Base-by-base conservation (phyloP, 2,888 invertebrate genomes). In the Watsonalla cultraria region DNA sequence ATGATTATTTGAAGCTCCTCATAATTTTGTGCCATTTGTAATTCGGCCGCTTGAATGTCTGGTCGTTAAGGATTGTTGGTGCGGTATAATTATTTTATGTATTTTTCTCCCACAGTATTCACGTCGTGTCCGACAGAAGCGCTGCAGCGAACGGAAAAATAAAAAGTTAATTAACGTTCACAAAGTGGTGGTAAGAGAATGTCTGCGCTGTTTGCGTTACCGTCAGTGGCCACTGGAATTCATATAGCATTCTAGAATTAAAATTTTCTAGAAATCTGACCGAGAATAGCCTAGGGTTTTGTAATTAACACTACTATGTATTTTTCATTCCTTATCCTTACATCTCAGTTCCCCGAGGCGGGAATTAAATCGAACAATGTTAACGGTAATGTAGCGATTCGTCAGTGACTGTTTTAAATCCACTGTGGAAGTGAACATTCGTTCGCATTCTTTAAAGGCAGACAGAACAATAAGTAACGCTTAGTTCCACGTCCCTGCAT, bases 1-100 rank as follows among this genome's bases (percentile, higher is more conserved):
- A 88, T 86, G 85, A 82, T 87, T 85, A 85, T 87, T 87, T 84
- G 80, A 84, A 86, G 80, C 80, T 78, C 70, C 80, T 80, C 82
- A 82, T 88, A 86, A 88, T 84, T 84, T 82, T 79, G 73, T 70
- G 72, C 77, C 80, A 78, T 85, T 86, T 74, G 80, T 82, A 80
- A 83, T 84, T 76, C 74, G 68, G 66, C 59, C 66, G 61, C 68
- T 68, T 64, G 65, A 78, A 78, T 74, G 78, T 73, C 76, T 76
- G 78, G 65, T 81, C 80, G 77, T 84, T 84, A 82, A 66, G 79
- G 70, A 74, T 76, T 74, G 75, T 70, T 72, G 72, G 62, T 69
- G 75, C 60, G 72, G 71, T 75, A 68, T 75, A 80, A 82, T 83
- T 82, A 75, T 78, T 81, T 76, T 69, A 66, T 76, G 66, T 76